Evolutionary conservation across 2,113 vertebrate genomes (phyloP).

Genomic region (Rutilus rutilus): DNA sequence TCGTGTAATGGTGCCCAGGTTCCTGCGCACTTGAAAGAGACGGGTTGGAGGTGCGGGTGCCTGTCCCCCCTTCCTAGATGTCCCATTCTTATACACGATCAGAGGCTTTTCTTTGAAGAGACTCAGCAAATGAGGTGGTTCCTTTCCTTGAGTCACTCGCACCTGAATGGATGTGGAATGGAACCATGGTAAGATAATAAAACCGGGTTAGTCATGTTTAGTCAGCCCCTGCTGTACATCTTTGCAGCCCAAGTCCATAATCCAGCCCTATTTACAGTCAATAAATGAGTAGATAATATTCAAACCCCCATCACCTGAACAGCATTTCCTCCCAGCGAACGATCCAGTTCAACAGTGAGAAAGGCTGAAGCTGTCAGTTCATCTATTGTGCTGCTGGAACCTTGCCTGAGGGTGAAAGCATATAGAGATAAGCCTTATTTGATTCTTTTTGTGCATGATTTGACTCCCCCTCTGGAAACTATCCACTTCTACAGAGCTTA

Average conservation of each 20-base stretch:
- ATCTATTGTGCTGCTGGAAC: constrained; percentile 80
- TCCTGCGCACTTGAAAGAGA: constrained; percentile 89
- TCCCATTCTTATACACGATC: constrained; percentile 87
- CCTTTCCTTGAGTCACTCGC: constrained; percentile 89
- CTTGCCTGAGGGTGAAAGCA: constrained; percentile 79
- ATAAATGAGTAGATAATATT: background rate
- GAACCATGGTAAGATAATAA: background rate
- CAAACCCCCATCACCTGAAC: constrained; percentile 80
- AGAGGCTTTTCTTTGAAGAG: constrained; percentile 89
- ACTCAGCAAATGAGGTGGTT: constrained; percentile 86
- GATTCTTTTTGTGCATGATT: background rate
- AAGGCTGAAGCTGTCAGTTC: constrained; percentile 89
- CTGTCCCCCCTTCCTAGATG: constrained; percentile 80
- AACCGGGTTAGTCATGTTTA: background rate
- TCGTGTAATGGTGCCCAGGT: constrained; percentile 83
- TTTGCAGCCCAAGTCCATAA: background rate
- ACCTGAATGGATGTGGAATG: constrained; percentile 69
- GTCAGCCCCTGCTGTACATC: background rate
- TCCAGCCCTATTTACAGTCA: background rate
- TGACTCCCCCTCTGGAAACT: background rate
- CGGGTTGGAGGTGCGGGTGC: constrained; percentile 67
- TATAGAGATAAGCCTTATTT: background rate
- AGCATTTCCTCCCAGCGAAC: constrained; percentile 78
- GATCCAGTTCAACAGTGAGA: constrained; percentile 89
- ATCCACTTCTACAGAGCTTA: constrained; percentile 57